Evolutionary conservation across 2,888 invertebrate genomes (phyloP).

Genomic region (Conops quadrifasciatus): DNA sequence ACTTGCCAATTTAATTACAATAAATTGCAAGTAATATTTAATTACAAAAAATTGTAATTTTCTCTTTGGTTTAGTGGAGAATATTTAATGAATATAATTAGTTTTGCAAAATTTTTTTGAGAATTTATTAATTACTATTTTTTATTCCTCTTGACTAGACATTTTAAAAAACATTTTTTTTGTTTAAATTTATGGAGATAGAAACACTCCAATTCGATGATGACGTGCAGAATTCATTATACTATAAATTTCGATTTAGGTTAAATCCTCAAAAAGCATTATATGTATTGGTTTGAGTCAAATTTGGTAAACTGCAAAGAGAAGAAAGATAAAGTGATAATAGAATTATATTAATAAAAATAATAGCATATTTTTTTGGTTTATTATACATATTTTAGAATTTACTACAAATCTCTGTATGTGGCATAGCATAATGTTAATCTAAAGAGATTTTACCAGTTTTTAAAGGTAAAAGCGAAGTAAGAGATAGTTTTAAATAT

Average conservation of each 20-base stretch:
- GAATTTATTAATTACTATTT: conserved; percentile 31
- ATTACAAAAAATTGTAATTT: conserved; percentile 1
- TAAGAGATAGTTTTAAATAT: no score
- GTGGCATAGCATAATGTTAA: no score
- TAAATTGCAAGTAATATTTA: conserved; percentile 4
- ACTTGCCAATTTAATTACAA: not conserved
- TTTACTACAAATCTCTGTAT: no score
- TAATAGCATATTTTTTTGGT: no score
- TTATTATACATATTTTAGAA: no score
- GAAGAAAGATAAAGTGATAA: no score
- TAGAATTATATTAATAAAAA: no score
- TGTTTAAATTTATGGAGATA: conserved; percentile 60
- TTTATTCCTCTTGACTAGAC: conserved; percentile 10
- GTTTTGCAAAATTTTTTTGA: conserved; percentile 31
- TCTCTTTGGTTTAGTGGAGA: conserved; percentile 12
- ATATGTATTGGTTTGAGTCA: conserved; percentile 33
- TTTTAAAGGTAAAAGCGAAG: no score
- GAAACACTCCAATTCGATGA: conserved; percentile 65
- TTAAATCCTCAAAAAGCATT: conserved; percentile 59
- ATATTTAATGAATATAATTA: conserved; percentile 26
- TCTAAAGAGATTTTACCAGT: no score
- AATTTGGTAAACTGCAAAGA: not conserved
- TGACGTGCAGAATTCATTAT: conserved; percentile 65
- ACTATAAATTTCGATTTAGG: conserved; percentile 51
- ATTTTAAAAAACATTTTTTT: conserved; percentile 14